Evolutionary conservation across 2,797 vertebrate species (phyloP), one percentile per base, ranked within the genome.

Genomic region (Sternotherus odoratus): DNA sequence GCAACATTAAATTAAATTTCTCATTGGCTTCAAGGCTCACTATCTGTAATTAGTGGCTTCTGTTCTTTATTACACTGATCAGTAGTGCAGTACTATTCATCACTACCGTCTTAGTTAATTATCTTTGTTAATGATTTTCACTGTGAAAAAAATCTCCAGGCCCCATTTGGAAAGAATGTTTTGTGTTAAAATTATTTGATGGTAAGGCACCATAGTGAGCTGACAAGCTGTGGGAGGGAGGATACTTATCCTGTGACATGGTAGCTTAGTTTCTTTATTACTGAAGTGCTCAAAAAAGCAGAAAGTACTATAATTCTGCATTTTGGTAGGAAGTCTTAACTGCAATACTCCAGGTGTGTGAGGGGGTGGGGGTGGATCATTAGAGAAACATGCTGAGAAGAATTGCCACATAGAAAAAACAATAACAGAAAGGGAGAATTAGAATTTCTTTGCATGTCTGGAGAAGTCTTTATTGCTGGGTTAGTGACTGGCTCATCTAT

Each of bases 1-100:
- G 84, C 39, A 84, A 92, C 0, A 12, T 96, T 93, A 96, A 97
- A 97, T 97, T 95, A 91, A 94, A 94, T 97, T 96, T 97, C 92
- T 97, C 95, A 82, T 80, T 90, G 94, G 95, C 96, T 96, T 95
- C 93, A 77, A 96, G 96, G 92, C 91, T 92, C 93, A 91, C 79
- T 95, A 86, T 96, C 95, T 96, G 95, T 97, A 97, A 98, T 98
- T 97, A 98, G 97, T 95, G 95, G 94, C 93, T 98, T 97, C 96
- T 97, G 96, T 96, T 97, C 96, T 97, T 97, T 95, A 97, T 97
- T 97, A 96, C 80, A 90, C 92, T 96, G 97, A 97, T 97, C 95
- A 95, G 94, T 83, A 97, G 96, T 93, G 94, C 95, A 96, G 95
- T 1, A 2, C 94, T 95, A 95, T 97, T 97, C 96, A 97, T 97